Conservation (phyloP, 2,888 invertebrate genomes). For the Elgonia sp. region DNA sequence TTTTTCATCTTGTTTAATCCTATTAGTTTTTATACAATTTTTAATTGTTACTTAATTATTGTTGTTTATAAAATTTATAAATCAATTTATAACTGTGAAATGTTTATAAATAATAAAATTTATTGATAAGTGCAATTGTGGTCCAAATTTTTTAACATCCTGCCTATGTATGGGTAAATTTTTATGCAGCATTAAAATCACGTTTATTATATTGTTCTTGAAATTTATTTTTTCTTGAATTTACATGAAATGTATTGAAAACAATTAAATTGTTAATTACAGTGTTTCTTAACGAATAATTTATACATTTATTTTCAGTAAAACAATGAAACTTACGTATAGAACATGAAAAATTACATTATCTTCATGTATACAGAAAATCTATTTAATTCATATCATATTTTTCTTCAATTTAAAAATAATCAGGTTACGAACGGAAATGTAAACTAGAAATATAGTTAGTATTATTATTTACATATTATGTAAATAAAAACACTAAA, state of each 20-base stretch:
- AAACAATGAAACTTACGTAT: constrained; percentile 54
- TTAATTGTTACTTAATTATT: neutral
- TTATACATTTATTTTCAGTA: constrained; percentile 35
- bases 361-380: too few species aligned
- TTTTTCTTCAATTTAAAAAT: too few species aligned
- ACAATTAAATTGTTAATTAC: constrained; percentile 58
- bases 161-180: too few species aligned
- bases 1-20: constrained; percentile 9
- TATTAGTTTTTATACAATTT: constrained; percentile 16
- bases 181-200: too few species aligned
- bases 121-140: neutral
- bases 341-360: neutral
- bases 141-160: too few species aligned
- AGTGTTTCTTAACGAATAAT: constrained; percentile 39
- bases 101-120: constrained; percentile 25
- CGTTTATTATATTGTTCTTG: neutral
- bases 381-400: too few species aligned
- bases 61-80: constrained; percentile 32
- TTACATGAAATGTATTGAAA: constrained; percentile 57
- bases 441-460: too few species aligned
- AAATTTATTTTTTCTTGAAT: constrained; percentile 26
- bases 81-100: constrained; percentile 3
- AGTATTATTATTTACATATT: too few species aligned
- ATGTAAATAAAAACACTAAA: too few species aligned
- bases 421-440: too few species aligned